Conservation (phyloP, 2,797 vertebrate species). For the Poecilia picta region DNA sequence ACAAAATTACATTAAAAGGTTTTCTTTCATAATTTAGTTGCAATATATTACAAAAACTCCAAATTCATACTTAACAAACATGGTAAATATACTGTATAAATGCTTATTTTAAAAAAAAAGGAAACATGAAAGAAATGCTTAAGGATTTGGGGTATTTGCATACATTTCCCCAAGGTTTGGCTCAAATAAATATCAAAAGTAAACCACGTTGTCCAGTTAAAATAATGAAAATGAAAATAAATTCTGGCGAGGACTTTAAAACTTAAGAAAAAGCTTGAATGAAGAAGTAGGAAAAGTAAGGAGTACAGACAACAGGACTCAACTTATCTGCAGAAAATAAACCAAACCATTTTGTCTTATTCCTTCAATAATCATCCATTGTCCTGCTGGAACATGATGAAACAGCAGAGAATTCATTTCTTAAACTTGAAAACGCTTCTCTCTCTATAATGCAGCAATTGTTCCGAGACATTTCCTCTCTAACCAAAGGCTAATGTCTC, state of each 20-base stretch:
- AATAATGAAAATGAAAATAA: conserved; percentile 57
- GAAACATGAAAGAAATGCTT: conserved; percentile 70
- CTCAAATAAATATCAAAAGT: conserved; percentile 87
- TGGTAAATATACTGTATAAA: conserved; percentile 60
- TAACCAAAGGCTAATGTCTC: conserved; percentile 49
- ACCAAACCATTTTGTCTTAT: conserved; percentile 52
- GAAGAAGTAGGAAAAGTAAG: conserved; percentile 53
- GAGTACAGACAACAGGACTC: conserved; percentile 49
- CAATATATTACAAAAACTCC: conserved; percentile 87
- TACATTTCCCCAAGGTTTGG: conserved; percentile 78
- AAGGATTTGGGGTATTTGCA: conserved; percentile 71
- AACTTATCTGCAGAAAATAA: conserved; percentile 54
- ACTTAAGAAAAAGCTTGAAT: conserved; percentile 44
- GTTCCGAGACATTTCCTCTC: conserved; percentile 32
- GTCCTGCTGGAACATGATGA: conserved; percentile 45
- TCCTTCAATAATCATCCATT: conserved; percentile 59
- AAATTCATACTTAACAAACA: conserved; percentile 82
- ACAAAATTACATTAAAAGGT: conserved; percentile 81
- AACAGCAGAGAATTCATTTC: conserved; percentile 44
- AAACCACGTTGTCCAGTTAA: conserved; percentile 76
- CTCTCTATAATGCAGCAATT: conserved; percentile 38
- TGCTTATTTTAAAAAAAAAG: conserved; percentile 49
- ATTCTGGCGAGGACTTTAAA: conserved; percentile 27
- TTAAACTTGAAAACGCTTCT: conserved; percentile 48
- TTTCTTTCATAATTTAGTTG: conserved; percentile 84